Conservation (phyloP, 2,888 invertebrate species). For the Perithous albicinctus region DNA sequence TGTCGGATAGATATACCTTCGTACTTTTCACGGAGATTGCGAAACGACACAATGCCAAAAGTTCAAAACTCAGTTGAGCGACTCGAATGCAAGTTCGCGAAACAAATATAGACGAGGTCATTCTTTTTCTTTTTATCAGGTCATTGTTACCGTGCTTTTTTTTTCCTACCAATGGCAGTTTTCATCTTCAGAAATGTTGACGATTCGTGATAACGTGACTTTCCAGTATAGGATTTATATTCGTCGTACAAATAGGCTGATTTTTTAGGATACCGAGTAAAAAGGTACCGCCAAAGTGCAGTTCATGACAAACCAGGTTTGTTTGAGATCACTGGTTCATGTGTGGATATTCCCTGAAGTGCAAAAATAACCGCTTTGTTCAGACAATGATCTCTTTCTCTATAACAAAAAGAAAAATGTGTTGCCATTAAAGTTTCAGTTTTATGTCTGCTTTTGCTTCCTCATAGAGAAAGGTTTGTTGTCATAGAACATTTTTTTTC, state of each 20-base stretch:
- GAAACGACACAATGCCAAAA: not conserved
- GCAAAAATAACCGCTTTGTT: slow-evolving; percentile 72
- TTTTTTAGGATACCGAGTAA: not conserved
- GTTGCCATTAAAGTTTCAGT: too few relatives aligned
- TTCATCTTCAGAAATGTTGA: not conserved
- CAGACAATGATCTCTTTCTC: slow-evolving; percentile 54
- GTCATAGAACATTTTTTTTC: too few relatives aligned
- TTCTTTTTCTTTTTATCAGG: not conserved
- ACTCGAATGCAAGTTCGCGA: not conserved
- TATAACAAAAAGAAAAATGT: too few relatives aligned
- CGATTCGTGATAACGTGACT: not conserved
- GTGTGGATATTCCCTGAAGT: slow-evolving; percentile 72
- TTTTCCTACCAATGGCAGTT: not conserved
- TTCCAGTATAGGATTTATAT: not conserved
- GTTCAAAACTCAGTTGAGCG: not conserved
- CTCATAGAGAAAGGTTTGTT: too few relatives aligned
- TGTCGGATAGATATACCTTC: not conserved
- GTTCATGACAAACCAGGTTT: slow-evolving; percentile 69
- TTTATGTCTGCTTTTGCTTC: too few relatives aligned
- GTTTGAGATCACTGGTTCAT: slow-evolving; percentile 71
- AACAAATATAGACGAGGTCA: not conserved
- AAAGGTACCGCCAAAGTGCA: slow-evolving; percentile 57
- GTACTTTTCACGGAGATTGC: slow-evolving; percentile 18
- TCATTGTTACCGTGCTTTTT: not conserved
- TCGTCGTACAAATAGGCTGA: not conserved